Conservation (phyloP, 2,113 vertebrate genomes). For the Trematomus loennbergii region DNA sequence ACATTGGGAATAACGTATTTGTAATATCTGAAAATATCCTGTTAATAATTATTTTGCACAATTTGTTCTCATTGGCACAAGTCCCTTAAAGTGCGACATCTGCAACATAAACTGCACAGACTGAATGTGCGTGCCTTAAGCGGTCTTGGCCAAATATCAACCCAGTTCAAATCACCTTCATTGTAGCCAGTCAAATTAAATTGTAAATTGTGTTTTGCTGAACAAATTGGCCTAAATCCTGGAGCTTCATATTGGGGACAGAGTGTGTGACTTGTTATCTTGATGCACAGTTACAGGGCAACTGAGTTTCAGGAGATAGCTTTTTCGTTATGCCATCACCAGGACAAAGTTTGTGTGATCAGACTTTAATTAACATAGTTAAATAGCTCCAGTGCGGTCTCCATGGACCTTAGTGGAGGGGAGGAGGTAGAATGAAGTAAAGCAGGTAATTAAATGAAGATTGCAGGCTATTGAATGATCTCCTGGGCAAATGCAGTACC, state of each 20-base stretch:
- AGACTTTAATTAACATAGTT: conserved; percentile 80
- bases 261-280: conserved; percentile 60
- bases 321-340: conserved; percentile 57
- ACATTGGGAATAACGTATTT: background rate
- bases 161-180: conserved; percentile 45
- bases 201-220: conserved; percentile 59
- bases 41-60: background rate
- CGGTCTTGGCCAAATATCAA: conserved; percentile 30
- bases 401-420: conserved; percentile 40
- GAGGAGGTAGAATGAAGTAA: conserved; percentile 29
- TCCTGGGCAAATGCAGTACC: conserved; percentile 55
- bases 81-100: background rate
- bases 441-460: conserved; percentile 83
- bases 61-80: background rate
- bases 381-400: conserved; percentile 73
- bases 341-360: conserved; percentile 75
- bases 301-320: conserved; percentile 40
- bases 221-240: conserved; percentile 70
- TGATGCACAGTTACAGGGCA: conserved; percentile 34
- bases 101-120: background rate
- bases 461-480: conserved; percentile 76
- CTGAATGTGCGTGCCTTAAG: background rate
- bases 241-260: conserved; percentile 56
- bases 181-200: conserved; percentile 31
- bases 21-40: background rate